Evolutionary conservation across 2,888 invertebrate species (phyloP).

Genomic region (Lacanobia oleracea): DNA sequence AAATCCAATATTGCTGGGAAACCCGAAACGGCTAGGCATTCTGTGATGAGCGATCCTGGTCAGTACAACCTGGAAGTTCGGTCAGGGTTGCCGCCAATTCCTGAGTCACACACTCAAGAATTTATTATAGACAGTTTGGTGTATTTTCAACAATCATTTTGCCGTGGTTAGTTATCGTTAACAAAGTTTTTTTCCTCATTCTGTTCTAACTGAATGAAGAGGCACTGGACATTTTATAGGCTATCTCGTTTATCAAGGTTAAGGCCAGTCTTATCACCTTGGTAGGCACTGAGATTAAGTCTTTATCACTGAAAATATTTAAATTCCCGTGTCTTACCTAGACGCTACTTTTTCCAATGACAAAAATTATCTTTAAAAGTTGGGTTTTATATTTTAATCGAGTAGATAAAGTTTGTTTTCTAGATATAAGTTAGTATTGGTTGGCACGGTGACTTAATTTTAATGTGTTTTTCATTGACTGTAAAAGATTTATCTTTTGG

Average conservation of each 20-base stretch:
- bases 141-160: neutral
- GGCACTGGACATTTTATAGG: neutral
- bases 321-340: neutral
- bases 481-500: neutral
- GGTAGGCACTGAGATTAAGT: neutral
- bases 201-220: neutral
- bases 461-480: conserved; percentile 7
- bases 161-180: neutral
- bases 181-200: too few species aligned
- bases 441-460: conserved; percentile 17
- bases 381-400: conserved; percentile 26
- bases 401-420: conserved; percentile 20
- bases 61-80: too few species aligned
- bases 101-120: too few species aligned
- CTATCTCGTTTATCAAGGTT: conserved; percentile 4
- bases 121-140: too few species aligned
- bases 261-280: conserved; percentile 30
- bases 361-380: conserved; percentile 42
- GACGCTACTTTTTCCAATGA: conserved; percentile 16
- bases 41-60: too few species aligned
- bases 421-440: conserved; percentile 2
- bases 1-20: too few species aligned
- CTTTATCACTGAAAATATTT: conserved; percentile 18
- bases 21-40: too few species aligned
- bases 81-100: too few species aligned